phyloP scores from a whole-genome alignment of 2,888 invertebrate species.

The Philhelius pedissequus region DNA sequence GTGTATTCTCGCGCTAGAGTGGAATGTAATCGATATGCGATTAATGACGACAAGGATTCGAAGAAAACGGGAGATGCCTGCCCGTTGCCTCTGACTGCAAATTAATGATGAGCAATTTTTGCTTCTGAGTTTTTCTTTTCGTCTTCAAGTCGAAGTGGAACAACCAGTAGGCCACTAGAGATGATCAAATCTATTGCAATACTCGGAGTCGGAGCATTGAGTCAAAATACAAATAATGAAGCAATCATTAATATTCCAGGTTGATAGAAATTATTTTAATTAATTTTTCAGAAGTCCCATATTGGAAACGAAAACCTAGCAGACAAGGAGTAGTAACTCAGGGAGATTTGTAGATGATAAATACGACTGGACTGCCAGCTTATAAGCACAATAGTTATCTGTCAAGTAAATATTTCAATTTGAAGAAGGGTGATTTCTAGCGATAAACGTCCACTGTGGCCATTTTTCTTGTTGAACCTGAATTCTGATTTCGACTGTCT shows the following conservation, averaged over 20 bases:
- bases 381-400: no score
- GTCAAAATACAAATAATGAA: not conserved
- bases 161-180: not conserved
- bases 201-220: no score
- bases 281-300: not conserved
- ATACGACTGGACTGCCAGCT: no score
- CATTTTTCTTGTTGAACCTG: no score
- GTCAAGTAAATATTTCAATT: no score
- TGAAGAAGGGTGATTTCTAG: no score
- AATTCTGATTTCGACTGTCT: no score
- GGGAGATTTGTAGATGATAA: no score
- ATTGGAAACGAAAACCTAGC: no score
- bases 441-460: no score
- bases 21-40: constrained; percentile 65
- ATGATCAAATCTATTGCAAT: not conserved
- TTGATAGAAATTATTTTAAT: not conserved
- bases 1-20: constrained; percentile 43
- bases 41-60: constrained; percentile 55
- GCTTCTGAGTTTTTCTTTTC: not conserved
- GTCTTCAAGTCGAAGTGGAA: not conserved
- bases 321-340: no score
- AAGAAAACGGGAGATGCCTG: constrained; percentile 47
- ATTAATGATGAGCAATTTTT: constrained; percentile 50
- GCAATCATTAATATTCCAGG: not conserved
- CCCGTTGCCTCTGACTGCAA: constrained; percentile 5